Base-by-base conservation (phyloP, 1,140 invertebrate species). In the Globodera ellingtonae region DNA sequence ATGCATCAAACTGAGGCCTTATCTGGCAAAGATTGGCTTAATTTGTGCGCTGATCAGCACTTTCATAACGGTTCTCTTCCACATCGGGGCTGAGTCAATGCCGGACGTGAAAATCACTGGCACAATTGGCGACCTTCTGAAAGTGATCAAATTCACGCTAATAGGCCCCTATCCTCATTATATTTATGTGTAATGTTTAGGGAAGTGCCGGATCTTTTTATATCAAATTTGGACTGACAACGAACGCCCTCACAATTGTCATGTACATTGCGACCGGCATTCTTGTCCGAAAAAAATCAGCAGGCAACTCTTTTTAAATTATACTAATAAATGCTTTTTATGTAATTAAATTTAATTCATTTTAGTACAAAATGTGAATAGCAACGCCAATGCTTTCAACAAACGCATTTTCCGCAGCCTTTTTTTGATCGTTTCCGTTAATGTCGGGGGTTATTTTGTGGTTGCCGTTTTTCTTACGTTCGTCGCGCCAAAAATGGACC, bases 331-430 rank as follows among this genome's bases (percentile, higher is more conserved):
- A 52, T 1, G n/a, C 24, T 69, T 13, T 69, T 24, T 18, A 10
- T 69, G 3, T n/a, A 44, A 13, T 69, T 44, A 65, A 21, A 6
- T 24, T 3, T 6, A 18, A 9, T 44, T 18, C 24, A 15, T 47
- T 35, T 18, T 18, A 70, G 67, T 7, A 13, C 21, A 62, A 62
- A 62, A 62, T n/a, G 15, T 62, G 56, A 62, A 13, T 9, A 52
- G 50, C 66, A 3, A n/a, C 67, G 67, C 46, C 35, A 21, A 70
- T 7, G 7, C 24, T 9, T 44, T 35, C 67, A 70, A 47, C 35
- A 9, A 21, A 9, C 67, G 67, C 67, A 70, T 70, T 47, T 70
- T 70, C 67, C 67, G 67, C 67, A 44, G n/a, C 35, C 67, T 70
- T 10, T 47, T 70, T 35, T 10, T 47, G 35, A 70, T 70, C 67